Evolutionary conservation across 2,888 invertebrate genomes (phyloP).

Genomic region (Notocelia uddmanniana): DNA sequence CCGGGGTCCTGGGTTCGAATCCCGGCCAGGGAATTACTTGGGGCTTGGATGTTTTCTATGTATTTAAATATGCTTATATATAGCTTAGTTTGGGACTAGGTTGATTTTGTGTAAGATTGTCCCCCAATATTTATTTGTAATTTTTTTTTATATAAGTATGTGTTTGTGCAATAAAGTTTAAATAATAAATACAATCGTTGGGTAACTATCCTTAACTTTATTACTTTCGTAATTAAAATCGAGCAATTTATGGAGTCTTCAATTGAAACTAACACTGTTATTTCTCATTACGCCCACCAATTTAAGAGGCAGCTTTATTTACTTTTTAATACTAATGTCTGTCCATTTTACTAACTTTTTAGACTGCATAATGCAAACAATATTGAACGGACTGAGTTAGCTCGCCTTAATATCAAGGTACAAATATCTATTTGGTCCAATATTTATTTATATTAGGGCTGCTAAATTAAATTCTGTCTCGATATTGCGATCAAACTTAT

Average conservation of each 20-base stretch:
- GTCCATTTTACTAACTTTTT: background rate
- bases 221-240: background rate
- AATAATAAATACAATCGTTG: no score
- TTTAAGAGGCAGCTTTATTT: background rate
- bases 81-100: no score
- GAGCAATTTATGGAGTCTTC: background rate
- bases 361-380: constrained; percentile 15
- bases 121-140: no score
- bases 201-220: no score
- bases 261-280: background rate
- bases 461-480: constrained; percentile 21
- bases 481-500: constrained; percentile 16
- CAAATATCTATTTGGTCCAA: constrained; percentile 15
- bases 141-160: no score
- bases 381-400: constrained; percentile 14
- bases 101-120: no score
- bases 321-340: background rate
- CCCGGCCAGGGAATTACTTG: no score
- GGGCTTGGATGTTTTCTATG: no score
- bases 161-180: no score
- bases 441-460: constrained; percentile 36
- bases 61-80: no score
- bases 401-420: constrained; percentile 34
- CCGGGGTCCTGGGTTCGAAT: no score
- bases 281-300: background rate